phyloP scores from a whole-genome alignment of 2,888 invertebrate species.

The Rotaria sp. region DNA sequence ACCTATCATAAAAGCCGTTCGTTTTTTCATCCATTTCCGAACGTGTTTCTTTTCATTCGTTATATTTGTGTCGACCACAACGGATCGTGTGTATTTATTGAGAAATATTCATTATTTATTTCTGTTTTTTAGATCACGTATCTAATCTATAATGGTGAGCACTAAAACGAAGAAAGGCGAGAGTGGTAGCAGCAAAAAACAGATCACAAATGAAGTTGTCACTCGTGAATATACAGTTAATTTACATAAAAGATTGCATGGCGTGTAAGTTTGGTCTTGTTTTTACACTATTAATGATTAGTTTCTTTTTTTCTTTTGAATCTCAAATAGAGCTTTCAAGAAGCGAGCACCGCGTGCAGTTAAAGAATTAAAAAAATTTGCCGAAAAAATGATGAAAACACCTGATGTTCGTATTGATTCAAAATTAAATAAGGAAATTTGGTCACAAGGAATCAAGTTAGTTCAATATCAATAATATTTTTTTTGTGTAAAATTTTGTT shows the following conservation, averaged over 20 bases:
- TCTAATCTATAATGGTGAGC: background rate
- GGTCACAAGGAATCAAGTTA: constrained; percentile 97
- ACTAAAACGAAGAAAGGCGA: background rate
- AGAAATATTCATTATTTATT: too few relatives aligned
- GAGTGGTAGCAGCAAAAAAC: constrained; percentile 35
- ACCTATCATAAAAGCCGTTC: background rate
- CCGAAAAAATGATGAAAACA: constrained; percentile 92
- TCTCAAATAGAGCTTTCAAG: constrained; percentile 70
- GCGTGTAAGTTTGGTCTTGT: constrained; percentile 62
- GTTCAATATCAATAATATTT: background rate
- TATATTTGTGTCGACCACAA: background rate
- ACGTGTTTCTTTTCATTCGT: background rate
- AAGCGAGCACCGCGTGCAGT: constrained; percentile 93
- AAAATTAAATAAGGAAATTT: constrained; percentile 91
- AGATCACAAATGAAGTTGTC: constrained; percentile 52
- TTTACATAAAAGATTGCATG: constrained; percentile 90
- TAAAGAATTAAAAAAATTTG: constrained; percentile 91
- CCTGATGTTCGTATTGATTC: constrained; percentile 95
- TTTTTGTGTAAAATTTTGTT: background rate
- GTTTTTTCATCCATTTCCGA: background rate
- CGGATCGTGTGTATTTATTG: too few relatives aligned
- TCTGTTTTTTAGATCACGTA: background rate
- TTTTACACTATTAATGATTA: too few relatives aligned
- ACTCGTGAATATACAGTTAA: constrained; percentile 98
- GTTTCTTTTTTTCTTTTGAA: too few relatives aligned